Evolutionary conservation across 1,140 invertebrate species (phyloP).

Genomic region (Psix sp.): DNA sequence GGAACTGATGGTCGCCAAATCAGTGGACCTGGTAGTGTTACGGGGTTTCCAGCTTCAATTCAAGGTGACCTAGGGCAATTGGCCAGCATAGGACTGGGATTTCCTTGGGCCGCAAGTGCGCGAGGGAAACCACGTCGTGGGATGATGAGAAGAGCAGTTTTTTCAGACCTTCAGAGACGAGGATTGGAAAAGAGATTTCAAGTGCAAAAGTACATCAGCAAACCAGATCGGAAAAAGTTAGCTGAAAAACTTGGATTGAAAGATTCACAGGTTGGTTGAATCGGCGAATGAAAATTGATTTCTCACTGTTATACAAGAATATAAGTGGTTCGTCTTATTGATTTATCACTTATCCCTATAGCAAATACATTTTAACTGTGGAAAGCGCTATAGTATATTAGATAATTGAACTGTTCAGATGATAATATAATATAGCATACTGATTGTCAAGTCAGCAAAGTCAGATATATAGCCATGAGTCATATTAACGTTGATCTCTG

Average conservation of each 20-base stretch:
- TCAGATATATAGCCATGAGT: no score
- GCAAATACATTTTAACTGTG: no score
- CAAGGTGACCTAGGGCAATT: slow-evolving; percentile 69
- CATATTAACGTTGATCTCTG: no score
- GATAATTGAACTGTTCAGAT: no score
- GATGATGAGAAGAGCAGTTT: slow-evolving; percentile 95
- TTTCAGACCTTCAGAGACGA: slow-evolving; percentile 94
- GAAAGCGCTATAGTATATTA: no score
- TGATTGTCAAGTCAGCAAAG: no score
- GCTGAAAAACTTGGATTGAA: slow-evolving; percentile 96
- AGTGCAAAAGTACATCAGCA: slow-evolving; percentile 98
- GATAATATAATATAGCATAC: no score
- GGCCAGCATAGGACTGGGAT: slow-evolving; percentile 75
- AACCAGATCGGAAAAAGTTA: slow-evolving; percentile 96
- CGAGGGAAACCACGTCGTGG: slow-evolving; percentile 91
- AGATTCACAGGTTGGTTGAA: slow-evolving; percentile 97
- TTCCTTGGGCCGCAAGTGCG: slow-evolving; percentile 88
- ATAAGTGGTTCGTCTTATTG: no score
- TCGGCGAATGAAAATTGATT: no score
- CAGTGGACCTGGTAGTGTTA: slow-evolving; percentile 74
- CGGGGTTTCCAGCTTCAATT: slow-evolving; percentile 80
- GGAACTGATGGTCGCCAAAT: slow-evolving; percentile 70
- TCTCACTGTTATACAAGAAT: no score
- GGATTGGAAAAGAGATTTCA: slow-evolving; percentile 96
- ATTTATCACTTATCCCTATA: no score